Evolutionary conservation across 2,888 invertebrate genomes (phyloP).

Genomic region (Eristalis tenax): DNA sequence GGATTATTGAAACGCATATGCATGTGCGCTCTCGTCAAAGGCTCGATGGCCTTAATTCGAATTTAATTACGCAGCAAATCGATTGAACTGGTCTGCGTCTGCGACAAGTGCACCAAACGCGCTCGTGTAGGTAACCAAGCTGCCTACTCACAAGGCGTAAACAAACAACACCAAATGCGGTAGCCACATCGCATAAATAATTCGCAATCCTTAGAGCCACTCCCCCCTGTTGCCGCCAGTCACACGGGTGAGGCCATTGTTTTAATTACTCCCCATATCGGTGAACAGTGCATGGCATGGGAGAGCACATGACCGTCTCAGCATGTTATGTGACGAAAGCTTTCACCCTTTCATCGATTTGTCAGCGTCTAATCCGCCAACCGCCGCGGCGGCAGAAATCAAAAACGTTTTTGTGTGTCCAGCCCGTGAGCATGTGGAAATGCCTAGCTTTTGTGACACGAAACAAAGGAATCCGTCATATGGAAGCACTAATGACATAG

Average conservation of each 20-base stretch:
- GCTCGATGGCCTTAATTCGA: conserved; percentile 64
- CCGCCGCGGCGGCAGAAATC: conserved; percentile 31
- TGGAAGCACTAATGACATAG: conserved; percentile 40
- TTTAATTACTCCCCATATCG: conserved; percentile 32
- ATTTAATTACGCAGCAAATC: conserved; percentile 65
- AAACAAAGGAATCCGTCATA: conserved; percentile 30
- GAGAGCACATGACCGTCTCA: conserved; percentile 20
- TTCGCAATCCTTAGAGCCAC: conserved; percentile 38
- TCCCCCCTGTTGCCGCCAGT: background rate
- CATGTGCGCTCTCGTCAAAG: conserved; percentile 13
- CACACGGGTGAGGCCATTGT: conserved; percentile 9
- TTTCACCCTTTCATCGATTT: conserved; percentile 39
- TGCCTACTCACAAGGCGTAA: conserved; percentile 52
- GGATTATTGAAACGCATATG: conserved; percentile 32
- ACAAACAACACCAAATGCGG: conserved; percentile 56
- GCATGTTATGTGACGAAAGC: background rate
- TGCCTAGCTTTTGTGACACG: conserved; percentile 8
- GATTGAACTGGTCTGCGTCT: conserved; percentile 42
- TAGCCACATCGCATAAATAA: conserved; percentile 54
- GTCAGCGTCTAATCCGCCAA: background rate
- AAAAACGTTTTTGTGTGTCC: conserved; percentile 35
- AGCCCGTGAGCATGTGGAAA: background rate
- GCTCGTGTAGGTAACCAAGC: conserved; percentile 26
- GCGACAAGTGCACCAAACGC: conserved; percentile 18
- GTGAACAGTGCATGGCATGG: background rate